Percentiles rank a stretch among this genome's conserved stretches.
phyloP scores from a whole-genome alignment of 2,888 invertebrate species.

The Sarcophaga variegata region DNA sequence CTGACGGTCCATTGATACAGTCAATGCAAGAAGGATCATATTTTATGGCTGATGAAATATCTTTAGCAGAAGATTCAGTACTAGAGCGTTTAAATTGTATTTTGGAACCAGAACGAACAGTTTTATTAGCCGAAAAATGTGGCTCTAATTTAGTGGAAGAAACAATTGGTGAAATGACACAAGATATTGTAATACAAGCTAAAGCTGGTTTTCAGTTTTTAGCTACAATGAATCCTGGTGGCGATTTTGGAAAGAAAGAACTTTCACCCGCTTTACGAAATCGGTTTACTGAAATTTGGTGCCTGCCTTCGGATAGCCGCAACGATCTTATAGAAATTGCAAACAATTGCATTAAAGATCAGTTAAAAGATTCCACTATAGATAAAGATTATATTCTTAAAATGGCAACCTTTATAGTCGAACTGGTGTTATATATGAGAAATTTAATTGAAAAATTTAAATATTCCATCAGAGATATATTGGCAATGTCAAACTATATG shows the following conservation, averaged over 20 bases:
- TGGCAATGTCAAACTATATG: conserved; percentile 96
- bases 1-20: conserved; percentile 95
- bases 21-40: conserved; percentile 94
- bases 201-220: conserved; percentile 93
- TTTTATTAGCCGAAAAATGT: conserved; percentile 96
- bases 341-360: conserved; percentile 85
- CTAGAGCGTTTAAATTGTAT: conserved; percentile 98
- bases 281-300: conserved; percentile 99
- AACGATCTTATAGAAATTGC: conserved; percentile 91
- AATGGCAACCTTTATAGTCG: conserved; percentile 88
- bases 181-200: conserved; percentile 85
- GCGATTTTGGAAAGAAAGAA: conserved; percentile 99
- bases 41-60: conserved; percentile 99
- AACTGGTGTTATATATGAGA: conserved; percentile 91
- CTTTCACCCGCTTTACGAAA: conserved; percentile 98
- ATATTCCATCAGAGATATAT: conserved; percentile 94
- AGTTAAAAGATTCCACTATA: conserved; percentile 81
- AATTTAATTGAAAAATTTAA: conserved; percentile 89
- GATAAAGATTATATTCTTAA: conserved; percentile 75
- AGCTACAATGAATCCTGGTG: conserved; percentile 99
- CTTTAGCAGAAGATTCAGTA: conserved; percentile 98
- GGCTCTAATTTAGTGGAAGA: conserved; percentile 82
- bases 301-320: conserved; percentile 88
- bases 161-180: conserved; percentile 71
- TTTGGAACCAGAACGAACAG: conserved; percentile 94